Evolutionary conservation across 2,888 invertebrate species (phyloP), one percentile per base, ranked within the genome.

Genomic region (Druceiella hillmani): DNA sequence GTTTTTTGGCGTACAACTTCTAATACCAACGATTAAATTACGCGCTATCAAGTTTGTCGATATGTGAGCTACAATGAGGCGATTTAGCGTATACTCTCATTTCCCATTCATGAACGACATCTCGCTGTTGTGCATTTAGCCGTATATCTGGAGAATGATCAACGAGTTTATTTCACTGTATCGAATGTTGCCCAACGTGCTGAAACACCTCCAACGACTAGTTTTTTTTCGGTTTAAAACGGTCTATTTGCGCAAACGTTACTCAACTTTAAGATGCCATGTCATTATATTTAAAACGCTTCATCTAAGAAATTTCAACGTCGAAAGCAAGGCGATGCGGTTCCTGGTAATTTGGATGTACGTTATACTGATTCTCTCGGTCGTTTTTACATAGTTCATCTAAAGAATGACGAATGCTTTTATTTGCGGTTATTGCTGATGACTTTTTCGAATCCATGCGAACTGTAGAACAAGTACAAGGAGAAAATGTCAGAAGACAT

Each of bases 151-250:
- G 44, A 38, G 40, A 24, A 33, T 32, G 7, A 13, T 15, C 33
- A 33, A n/a, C 4, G 3, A 37, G 46, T 44, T 35, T 52, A 48
- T 42, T 48, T 49, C 43, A 50, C 44, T 13, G 40, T 38, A 12
- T 33, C 39, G 30, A 48, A 47, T 39, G 48, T 29, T 30, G 17
- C 14, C 10, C 46, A 46, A 48, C 43, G 41, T 41, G 48, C 41
- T 37, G 46, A 47, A 39, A 44, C 36, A 43, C 46, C 48, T 33
- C 49, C 49, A 47, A 40, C 40, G 13, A 45, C 48, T 26, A 45
- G 49, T 12, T 33, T 33, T 33, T n/a, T 34, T 26, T 6, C 10
- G 10, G 12, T 33, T 9, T 33, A 33, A 33, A 33, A 7, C 16
- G 26, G 27, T 15, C 34, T 16, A 7, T 34, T 34, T 15, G 26